Base-by-base conservation (phyloP, 2,797 vertebrate species). In the Argentina silus region DNA sequence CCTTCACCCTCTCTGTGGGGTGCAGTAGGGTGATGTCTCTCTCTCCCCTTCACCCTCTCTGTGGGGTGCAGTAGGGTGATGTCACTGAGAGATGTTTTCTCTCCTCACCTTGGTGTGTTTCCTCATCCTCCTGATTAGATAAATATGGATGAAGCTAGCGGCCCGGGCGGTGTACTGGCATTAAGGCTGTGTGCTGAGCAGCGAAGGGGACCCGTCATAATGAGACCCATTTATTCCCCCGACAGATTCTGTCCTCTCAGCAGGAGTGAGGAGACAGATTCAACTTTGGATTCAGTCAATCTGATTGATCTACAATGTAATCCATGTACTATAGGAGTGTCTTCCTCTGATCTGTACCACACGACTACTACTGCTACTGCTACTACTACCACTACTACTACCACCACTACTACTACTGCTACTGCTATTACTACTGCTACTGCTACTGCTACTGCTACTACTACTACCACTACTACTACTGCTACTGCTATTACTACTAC, bases 61-160 rank as follows among this genome's bases (percentile, higher is more conserved):
- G 51, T 47, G 44, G 36, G 2, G 36, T 19, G 44, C 19, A 56
- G 70, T 65, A 67, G 47, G 60, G 74, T 69, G 65, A 66, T 73
- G n/a, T 23, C 74, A 11, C 19, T 44, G 66, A 79, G 73, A 78
- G 15, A 55, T 85, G 72, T 85, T 78, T 78, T 66, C 68, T 78
- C 44, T 62, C 10, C 64, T 75, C 81, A 71, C 76, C 45, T 73
- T 75, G 67, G 71, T 64, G 27, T 12, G 27, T 66, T 67, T 45
- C 56, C 70, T 74, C 60, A 12, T 85, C 83, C 70, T 82, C 87
- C 73, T 82, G 59, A 70, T 74, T 75, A 64, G 80, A 75, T 47
- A 65, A 76, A 70, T 75, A 80, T 77, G 71, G 73, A 77, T 75
- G 74, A 80, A 79, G 60, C 70, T 77, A 81, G 74, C 78, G 83